Conservation (phyloP, 2,888 invertebrate genomes). For the Lasioglossum lativentre region DNA sequence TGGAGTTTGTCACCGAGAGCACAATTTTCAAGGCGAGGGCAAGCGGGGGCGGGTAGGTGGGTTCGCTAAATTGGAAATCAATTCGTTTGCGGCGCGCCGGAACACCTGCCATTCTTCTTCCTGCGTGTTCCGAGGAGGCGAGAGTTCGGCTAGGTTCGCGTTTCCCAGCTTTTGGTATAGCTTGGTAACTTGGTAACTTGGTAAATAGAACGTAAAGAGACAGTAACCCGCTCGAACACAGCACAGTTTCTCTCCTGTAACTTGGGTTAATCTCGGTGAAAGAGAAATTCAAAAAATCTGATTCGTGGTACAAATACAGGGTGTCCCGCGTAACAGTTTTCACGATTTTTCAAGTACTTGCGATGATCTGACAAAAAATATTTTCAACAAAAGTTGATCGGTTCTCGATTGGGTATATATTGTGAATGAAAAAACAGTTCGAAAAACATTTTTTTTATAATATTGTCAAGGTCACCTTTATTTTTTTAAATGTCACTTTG, state of each 20-base stretch:
- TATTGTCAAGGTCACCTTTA: too few species aligned
- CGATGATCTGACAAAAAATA: too few species aligned
- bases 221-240: neutral
- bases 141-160: neutral
- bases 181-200: neutral
- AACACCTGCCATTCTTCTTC: conserved; percentile 19
- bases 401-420: too few species aligned
- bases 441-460: too few species aligned
- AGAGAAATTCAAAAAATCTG: neutral
- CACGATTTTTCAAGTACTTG: too few species aligned
- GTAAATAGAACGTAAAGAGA: neutral
- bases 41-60: neutral
- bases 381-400: too few species aligned
- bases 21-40: conserved; percentile 14
- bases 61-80: conserved; percentile 43
- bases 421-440: too few species aligned
- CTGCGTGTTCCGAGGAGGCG: neutral
- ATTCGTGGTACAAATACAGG: too few species aligned
- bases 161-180: too few species aligned
- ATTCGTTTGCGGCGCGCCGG: conserved; percentile 28
- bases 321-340: too few species aligned
- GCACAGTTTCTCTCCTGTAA: neutral
- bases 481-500: too few species aligned
- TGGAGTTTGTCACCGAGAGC: conserved; percentile 25
- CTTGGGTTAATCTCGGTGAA: neutral